Percentiles rank a stretch among this genome's conserved stretches.
phyloP scores from a whole-genome alignment of 53 echinoderm and acorn worm species.

The Echinarachnius parma region DNA sequence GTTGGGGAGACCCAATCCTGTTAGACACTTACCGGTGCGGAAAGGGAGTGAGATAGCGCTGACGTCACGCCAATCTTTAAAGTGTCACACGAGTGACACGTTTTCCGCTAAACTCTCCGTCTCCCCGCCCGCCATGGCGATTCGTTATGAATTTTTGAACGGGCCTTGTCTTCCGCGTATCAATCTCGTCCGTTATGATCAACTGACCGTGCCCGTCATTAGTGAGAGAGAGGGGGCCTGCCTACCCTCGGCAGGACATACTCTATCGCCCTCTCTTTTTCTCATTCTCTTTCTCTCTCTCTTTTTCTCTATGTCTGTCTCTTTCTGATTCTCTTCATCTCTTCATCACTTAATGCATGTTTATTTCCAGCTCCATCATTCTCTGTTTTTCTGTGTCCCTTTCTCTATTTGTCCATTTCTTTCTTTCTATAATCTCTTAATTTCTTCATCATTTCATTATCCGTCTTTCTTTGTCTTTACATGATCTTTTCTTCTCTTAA shows the following conservation, averaged over 20 bases:
- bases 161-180: too few species aligned
- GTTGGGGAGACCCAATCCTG: constrained; percentile 2
- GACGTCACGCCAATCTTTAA: constrained; percentile 36
- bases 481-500: too few species aligned
- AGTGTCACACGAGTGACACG: constrained; percentile 17
- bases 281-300: background rate
- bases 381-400: too few species aligned
- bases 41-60: constrained; percentile 9
- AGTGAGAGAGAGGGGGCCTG: too few species aligned
- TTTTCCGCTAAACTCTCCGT: background rate
- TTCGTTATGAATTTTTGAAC: background rate
- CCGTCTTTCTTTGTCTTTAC: too few species aligned
- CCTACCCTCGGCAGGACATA: background rate
- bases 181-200: too few species aligned
- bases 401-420: too few species aligned
- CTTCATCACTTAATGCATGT: background rate
- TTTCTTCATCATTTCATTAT: too few species aligned
- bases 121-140: background rate
- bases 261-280: background rate
- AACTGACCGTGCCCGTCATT: too few species aligned
- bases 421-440: too few species aligned
- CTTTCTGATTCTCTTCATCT: background rate
- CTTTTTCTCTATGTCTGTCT: background rate
- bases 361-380: too few species aligned
- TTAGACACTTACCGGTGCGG: background rate